Conservation (phyloP, 2,888 invertebrate species). For the Notocelia uddmanniana region DNA sequence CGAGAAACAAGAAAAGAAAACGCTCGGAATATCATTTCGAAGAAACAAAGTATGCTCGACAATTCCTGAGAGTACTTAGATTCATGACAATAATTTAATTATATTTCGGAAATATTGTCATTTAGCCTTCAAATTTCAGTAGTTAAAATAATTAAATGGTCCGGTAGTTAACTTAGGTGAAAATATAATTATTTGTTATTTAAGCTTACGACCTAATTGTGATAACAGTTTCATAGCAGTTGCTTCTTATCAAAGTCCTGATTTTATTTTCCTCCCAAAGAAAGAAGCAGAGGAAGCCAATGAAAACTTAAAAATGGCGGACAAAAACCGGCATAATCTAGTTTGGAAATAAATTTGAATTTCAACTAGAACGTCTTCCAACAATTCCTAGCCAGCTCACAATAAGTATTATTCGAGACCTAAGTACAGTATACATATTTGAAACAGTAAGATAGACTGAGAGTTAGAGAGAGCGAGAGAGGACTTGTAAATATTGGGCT, state of each 20-base stretch:
- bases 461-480: no score
- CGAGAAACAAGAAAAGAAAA: neutral
- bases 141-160: no score
- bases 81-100: neutral
- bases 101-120: no score
- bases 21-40: neutral
- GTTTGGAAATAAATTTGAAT: constrained; percentile 44
- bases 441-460: constrained; percentile 6
- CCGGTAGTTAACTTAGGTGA: no score
- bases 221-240: neutral
- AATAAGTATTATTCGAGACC: constrained; percentile 44
- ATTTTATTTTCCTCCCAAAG: neutral
- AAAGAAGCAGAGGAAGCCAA: constrained; percentile 3
- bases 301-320: constrained; percentile 25
- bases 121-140: no score
- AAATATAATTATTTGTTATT: no score
- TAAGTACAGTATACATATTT: constrained; percentile 17
- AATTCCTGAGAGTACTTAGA: neutral
- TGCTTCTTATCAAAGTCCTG: neutral
- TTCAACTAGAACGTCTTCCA: constrained; percentile 37
- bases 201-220: no score
- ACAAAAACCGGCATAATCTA: constrained; percentile 38
- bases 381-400: constrained; percentile 44
- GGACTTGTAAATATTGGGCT: no score
- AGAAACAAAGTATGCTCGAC: neutral